Percentiles rank a stretch among this genome's conserved stretches.
Conservation (phyloP, 1,140 invertebrate species). For the Hyposmocoma kahamanoa region DNA sequence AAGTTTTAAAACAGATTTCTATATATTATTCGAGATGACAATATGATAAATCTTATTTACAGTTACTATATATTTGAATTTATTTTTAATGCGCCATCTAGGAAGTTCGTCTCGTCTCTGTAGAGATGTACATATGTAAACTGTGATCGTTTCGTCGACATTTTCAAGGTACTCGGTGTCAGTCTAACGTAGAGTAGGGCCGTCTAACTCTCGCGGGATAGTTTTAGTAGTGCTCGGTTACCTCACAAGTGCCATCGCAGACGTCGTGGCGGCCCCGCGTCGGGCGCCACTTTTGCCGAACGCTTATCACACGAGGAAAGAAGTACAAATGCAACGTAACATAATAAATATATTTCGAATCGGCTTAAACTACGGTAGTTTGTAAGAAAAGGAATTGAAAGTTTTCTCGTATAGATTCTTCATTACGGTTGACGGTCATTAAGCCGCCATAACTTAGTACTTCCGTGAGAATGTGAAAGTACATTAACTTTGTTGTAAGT, state of each 20-base stretch:
- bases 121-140: conserved; percentile 26
- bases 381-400: conserved; percentile 63
- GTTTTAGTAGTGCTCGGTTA: conserved; percentile 56
- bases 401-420: conserved; percentile 22
- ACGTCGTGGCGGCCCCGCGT: conserved; percentile 5
- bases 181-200: conserved; percentile 12
- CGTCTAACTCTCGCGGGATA: conserved; percentile 10
- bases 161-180: conserved; percentile 47
- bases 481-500: conserved; percentile 30
- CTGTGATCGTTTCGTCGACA: conserved; percentile 58
- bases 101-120: conserved; percentile 17
- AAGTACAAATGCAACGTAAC: conserved; percentile 58
- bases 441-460: conserved; percentile 28
- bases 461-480: conserved; percentile 26
- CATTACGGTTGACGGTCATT: conserved; percentile 16
- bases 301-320: conserved; percentile 30
- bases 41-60: conserved; percentile 66
- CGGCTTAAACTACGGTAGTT: conserved; percentile 55
- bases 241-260: conserved; percentile 59
- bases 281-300: conserved; percentile 19
- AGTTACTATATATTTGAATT: conserved; percentile 41
- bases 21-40: conserved; percentile 67
- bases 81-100: conserved; percentile 30
- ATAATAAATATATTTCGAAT: conserved; percentile 50
- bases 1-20: conserved; percentile 65